Evolutionary conservation across 2,113 vertebrate genomes (phyloP), one percentile per base, ranked within the genome.

Genomic region (Lates calcarifer): DNA sequence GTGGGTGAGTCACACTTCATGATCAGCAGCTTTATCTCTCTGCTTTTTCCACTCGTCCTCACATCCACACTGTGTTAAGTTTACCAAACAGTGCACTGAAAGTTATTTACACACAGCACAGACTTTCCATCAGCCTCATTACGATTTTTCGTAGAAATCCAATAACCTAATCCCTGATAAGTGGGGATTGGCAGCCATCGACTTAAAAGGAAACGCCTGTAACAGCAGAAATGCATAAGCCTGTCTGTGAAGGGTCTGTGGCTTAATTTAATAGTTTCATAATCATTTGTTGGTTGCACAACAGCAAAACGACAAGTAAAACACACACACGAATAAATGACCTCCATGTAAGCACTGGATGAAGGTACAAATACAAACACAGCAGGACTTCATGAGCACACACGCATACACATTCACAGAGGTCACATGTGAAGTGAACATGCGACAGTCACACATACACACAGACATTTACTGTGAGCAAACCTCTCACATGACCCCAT

Each of bases 121-220:
- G 31, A 71, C 55, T 58, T 58, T 22, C 33, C 43, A 10, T 51
- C 26, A 13, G 28, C 49, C 12, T 35, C 41, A 33, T 65, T 6
- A 4, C 0, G 8, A 49, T 35, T 45, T 53, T 63, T 84, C 47
- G 24, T 39, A 57, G 63, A 76, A 75, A 51, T 39, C 55, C 56
- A 51, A 15, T 73, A n/a, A 61, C 66, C 68, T 83, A 87, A 87
- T 90, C 84, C 62, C 66, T 35, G 64, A 79, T 79, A 66, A 74
- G 3, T 45, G 53, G 56, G 74, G 71, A 87, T 62, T 76, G 77
- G 51, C 43, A 43, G 33, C 14, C 33, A 53, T 26, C 3, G 15
- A 51, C 31, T 49, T 63, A 45, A 66, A 71, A 18, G 55, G 33
- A 78, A 83, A 78, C 61, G 45, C 61, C 28, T 78, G 74, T 14